Evolutionary conservation across 2,797 vertebrate species (phyloP), one percentile per base, ranked within the genome.

Genomic region (Cossypha niveicapilla): DNA sequence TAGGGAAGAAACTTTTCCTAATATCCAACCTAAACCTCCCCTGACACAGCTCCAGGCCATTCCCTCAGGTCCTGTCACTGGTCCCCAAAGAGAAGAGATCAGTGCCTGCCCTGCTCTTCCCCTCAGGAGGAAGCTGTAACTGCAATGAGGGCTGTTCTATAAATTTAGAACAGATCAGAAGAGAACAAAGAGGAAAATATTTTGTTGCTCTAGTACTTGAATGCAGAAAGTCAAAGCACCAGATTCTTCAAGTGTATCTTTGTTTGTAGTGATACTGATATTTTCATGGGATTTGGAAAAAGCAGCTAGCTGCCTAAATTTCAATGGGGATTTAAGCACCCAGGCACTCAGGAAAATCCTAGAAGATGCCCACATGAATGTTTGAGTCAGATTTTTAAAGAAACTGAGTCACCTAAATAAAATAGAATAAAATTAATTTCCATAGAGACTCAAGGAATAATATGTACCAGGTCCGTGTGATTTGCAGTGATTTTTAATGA

Each of bases 381-480:
- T 93, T 61, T 94, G 56, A 93, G 72, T 92, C 54, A 85, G 34
- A 50, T 65, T 89, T 89, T 91, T 58, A 32, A 77, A 77, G 53
- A 61, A 71, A 75, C 61, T 71, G 74, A 87, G 34, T 92, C 72
- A 92, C 54, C 65, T 58, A 62, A 74, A 72, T 71, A 67, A 45
- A 81, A 22, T 8, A 76, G 74, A 70, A 71, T 67, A 65, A 57
- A 86, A 79, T n/a, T 54, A 51, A 74, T 95, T 94, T 93, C 86
- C 88, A 62, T 89, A 71, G 86, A 89, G 75, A 87, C 70, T 61
- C 62, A 61, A 92, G 57, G 57, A 91, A 86, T 84, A 76, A 68
- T 19, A 13, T 54, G 24, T 47, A 47, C 42, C 82, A 72, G 50
- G 47, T 67, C 48, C 39, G 4, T 42, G 61, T 89, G 80, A 89